Percentiles rank a stretch among this genome's conserved stretches.
Conservation (phyloP, 2,888 invertebrate genomes). For the Encarsia formosa region DNA sequence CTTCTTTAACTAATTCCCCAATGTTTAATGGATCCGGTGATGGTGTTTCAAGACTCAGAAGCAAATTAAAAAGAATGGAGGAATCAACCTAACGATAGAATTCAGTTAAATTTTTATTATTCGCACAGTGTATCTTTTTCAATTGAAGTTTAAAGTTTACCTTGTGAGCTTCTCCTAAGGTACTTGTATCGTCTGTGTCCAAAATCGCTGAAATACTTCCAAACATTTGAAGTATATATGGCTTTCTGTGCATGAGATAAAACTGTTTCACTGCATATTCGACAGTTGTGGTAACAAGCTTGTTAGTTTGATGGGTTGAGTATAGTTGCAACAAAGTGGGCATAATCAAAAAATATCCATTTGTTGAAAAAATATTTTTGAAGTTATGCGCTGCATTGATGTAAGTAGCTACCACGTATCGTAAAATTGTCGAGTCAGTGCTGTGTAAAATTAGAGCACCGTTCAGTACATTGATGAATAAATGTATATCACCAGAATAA, state of each 20-base stretch:
- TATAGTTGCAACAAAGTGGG: constrained; percentile 95
- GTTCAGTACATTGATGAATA: constrained; percentile 96
- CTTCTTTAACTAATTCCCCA: constrained; percentile 85
- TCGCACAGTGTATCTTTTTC: background rate
- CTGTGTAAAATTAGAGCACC: constrained; percentile 95
- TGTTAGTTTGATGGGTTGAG: constrained; percentile 96
- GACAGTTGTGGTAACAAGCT: constrained; percentile 88
- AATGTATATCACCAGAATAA: constrained; percentile 92
- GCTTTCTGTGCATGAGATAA: constrained; percentile 95
- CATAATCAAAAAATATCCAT: constrained; percentile 96
- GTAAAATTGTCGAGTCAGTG: constrained; percentile 91
- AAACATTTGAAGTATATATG: constrained; percentile 98
- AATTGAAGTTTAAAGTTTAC: constrained; percentile 51
- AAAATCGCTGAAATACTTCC: constrained; percentile 95
- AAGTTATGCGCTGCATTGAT: constrained; percentile 98
- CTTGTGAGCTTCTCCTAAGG: constrained; percentile 88
- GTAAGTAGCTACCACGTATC: constrained; percentile 94
- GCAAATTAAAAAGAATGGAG: constrained; percentile 87
- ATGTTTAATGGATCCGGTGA: constrained; percentile 93
- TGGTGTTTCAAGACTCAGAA: constrained; percentile 88
- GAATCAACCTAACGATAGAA: constrained; percentile 58
- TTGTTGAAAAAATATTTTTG: constrained; percentile 96
- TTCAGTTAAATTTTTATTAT: background rate
- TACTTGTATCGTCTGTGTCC: constrained; percentile 83
- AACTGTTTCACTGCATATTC: constrained; percentile 99